Base-by-base conservation (phyloP, 2,888 invertebrate species). In the Caenorhabditis becei region DNA sequence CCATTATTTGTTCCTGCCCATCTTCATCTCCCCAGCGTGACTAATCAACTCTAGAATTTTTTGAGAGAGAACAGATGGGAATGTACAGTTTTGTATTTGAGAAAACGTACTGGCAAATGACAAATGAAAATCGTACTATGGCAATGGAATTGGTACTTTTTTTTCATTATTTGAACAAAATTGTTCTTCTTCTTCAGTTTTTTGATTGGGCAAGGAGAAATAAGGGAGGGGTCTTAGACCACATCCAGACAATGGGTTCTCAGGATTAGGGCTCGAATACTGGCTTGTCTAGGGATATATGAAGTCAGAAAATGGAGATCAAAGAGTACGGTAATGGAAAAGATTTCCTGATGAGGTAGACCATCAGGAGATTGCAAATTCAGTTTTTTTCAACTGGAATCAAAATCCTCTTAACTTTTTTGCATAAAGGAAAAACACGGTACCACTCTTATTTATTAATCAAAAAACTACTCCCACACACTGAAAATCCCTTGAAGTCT, bases 31-130 rank as follows among this genome's bases (percentile, higher is more conserved):
- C 7, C 28, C 62, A 63, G 37, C 56, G n/a, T 72, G 61, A 72
- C 61, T 61, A 72, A 61, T 56, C 49, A 41, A 71, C 63, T 54
- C n/a, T 62, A 54, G 61, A 53, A 62, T 61, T 62, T 18, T 35
- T 4, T 24, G 51, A 65, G 23, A 71, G 24, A 49, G 59, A 62
- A 71, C 1, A n/a, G 35, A 41, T 54, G 62, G 58, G 49, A 24
- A 58, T n/a, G 63, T 72, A 72, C 72, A 63, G 58, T 62, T 63
- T 72, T 63, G 63, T 47, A 47, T 47, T 47, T 18, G 18, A 20
- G 35, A 53, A 66, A 75, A 61, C 66, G 75, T 75, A 75, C 75
- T 74, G 74, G 74, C 74, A 74, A 61, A 63, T 53, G 61, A 62
- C 11, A 41, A 61, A 71, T 56, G 63, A 72, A 53, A 72, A 65